A percentile compares a stretch with the other conserved stretches of the same genome.
phyloP scores from a whole-genome alignment of 2,113 vertebrate species.

The Hemibates koningsi region DNA sequence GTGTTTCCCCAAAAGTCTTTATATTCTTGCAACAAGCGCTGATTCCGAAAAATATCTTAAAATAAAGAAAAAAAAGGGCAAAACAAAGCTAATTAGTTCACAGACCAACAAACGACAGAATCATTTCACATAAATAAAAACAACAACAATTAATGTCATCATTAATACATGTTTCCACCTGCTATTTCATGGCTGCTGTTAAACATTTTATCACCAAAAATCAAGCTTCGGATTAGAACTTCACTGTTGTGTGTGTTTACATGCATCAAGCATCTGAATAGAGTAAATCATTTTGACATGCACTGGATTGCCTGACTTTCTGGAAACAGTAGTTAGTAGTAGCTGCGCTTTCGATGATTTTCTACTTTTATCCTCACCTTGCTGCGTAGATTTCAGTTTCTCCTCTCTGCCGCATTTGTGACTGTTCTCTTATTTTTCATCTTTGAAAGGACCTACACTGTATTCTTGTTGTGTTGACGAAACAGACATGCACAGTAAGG shows the following conservation, averaged over 20 bases:
- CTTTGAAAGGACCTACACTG: not conserved
- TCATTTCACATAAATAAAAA: not conserved
- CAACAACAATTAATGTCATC: not conserved
- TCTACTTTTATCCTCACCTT: not conserved
- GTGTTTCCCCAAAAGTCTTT: slow-evolving; percentile 95
- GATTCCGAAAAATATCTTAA: slow-evolving; percentile 88
- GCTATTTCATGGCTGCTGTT: not conserved
- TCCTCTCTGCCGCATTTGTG: rapidly evolving
- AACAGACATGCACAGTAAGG: not conserved
- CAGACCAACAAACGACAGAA: not conserved
- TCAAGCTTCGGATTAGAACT: not conserved
- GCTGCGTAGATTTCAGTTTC: not conserved
- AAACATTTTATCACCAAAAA: not conserved
- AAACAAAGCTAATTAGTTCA: not conserved
- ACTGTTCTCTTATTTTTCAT: not conserved
- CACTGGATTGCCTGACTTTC: rapidly evolving
- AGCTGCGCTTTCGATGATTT: not conserved
- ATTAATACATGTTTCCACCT: not conserved
- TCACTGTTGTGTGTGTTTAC: not conserved
- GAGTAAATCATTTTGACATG: not conserved
- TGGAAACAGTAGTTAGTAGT: not conserved
- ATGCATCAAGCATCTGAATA: not conserved
- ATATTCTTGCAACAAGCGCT: slow-evolving; percentile 91
- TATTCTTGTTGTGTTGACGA: rapidly evolving
- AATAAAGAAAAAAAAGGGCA: not conserved